Evolutionary conservation across 2,113 vertebrate species (phyloP), one percentile per base, ranked within the genome.

Genomic region (Sinocyclocheilus rhinocerous): DNA sequence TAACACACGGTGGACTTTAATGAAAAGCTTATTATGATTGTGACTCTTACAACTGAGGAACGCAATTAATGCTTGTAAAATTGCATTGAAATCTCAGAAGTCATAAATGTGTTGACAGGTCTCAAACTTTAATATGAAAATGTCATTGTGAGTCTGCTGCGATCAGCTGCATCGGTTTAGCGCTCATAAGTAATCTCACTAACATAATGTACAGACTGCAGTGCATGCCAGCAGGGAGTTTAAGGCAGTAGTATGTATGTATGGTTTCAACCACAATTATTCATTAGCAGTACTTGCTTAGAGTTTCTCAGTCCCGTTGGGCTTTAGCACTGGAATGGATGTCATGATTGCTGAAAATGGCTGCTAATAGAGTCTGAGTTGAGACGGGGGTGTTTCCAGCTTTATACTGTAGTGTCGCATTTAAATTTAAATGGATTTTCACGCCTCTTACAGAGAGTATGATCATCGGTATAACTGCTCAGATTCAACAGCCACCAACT

Each of bases 311-410:
- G 52, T 83, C 84, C 73, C 77, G 79, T 12, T 72, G 87, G 85
- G 70, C 84, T 57, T 82, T 55, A 73, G 67, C 50, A 81, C 79
- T 86, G 48, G 59, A 83, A 85, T 86, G 29, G 70, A 88, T 87
- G 76, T 88, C 83, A 77, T 70, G 70, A 77, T 88, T 55, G 39
- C 86, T 86, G 79, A 88, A 72, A 84, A 85, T 86, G 76, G 26
- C 55, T 72, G 63, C 81, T 83, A 86, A 83, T 86, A 50, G 55
- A 85, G 73, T 85, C 57, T 79, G 78, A 87, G 85, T 69, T 87
- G 57, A 75, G 78, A 48, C 15, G 42, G 39, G 12, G 20, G 39
- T 42, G 42, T 48, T 75, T 15, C 1, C 13, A 33, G 65, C 65
- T 33, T 69, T 69, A 33, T 16, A 69, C 65, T 69, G 65, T 33